Evolutionary conservation across 2,888 invertebrate species (phyloP).

Genomic region (Spisula subtruncata): DNA sequence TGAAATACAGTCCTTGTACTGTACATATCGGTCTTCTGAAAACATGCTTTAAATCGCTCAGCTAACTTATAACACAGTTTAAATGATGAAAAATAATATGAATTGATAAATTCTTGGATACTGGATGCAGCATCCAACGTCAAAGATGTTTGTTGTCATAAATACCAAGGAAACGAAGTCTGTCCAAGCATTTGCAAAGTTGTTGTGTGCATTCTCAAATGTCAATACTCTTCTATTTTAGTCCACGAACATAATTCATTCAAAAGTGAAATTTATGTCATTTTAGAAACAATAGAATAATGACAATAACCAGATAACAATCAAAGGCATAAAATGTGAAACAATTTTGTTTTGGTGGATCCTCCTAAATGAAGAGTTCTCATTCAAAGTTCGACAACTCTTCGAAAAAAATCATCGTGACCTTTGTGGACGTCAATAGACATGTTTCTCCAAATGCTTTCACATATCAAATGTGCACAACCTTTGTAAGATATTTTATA

Average conservation of each 20-base stretch:
- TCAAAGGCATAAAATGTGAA: background rate
- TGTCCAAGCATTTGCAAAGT: background rate
- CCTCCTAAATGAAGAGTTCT: conserved; percentile 5
- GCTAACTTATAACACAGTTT: too few species aligned
- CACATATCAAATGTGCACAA: background rate
- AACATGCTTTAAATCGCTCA: too few species aligned
- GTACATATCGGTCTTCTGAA: too few species aligned
- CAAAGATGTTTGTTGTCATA: conserved; percentile 43
- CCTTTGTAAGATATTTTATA: background rate
- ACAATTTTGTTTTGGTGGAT: background rate
- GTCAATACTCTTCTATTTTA: too few species aligned
- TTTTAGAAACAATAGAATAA: background rate
- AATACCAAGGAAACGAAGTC: conserved; percentile 41
- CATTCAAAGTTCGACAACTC: background rate
- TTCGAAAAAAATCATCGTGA: background rate
- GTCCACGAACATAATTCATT: too few species aligned
- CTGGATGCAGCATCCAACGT: conserved; percentile 17
- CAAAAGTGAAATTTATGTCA: background rate
- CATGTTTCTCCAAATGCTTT: conserved; percentile 17
- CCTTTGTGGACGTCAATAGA: background rate
- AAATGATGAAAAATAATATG: too few species aligned
- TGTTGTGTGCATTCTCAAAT: too few species aligned
- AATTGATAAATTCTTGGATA: background rate
- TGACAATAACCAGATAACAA: background rate
- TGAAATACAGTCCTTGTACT: too few species aligned